phyloP scores from a whole-genome alignment of 2,113 vertebrate species.

The Myotis lucifugus region DNA sequence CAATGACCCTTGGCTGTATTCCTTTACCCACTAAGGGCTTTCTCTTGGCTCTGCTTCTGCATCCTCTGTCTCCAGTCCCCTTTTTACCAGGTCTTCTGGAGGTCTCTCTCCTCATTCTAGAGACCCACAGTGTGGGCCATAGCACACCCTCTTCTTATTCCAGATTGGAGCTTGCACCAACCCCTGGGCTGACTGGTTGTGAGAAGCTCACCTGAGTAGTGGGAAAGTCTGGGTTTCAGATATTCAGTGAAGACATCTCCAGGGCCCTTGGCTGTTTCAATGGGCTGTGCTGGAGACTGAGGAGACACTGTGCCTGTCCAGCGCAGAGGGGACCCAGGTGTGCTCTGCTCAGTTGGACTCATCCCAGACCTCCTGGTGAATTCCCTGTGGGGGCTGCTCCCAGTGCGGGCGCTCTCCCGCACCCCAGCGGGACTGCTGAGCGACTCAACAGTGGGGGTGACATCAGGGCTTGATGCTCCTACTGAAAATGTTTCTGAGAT shows the following conservation, averaged over 20 bases:
- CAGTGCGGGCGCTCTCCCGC: not conserved
- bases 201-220: not conserved
- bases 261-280: not conserved
- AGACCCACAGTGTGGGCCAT: not conserved
- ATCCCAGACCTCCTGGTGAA: not conserved
- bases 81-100: not conserved
- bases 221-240: not conserved
- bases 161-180: rapidly evolving
- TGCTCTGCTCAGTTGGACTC: not conserved
- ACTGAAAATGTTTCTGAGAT: not conserved
- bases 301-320: not conserved
- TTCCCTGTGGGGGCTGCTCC: not conserved
- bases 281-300: not conserved
- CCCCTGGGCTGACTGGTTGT: not conserved
- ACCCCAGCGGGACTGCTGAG: not conserved
- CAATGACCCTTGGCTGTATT: not conserved
- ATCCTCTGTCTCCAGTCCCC: not conserved
- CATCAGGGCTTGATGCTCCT: not conserved
- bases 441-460: not conserved
- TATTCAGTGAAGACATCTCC: not conserved
- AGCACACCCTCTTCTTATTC: not conserved
- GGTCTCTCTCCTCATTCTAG: not conserved
- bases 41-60: rapidly evolving
- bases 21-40: not conserved
- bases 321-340: not conserved